Percentiles rank a stretch among this genome's conserved stretches.
phyloP scores from a whole-genome alignment of 2,113 vertebrate species.

The Siniperca knerii region DNA sequence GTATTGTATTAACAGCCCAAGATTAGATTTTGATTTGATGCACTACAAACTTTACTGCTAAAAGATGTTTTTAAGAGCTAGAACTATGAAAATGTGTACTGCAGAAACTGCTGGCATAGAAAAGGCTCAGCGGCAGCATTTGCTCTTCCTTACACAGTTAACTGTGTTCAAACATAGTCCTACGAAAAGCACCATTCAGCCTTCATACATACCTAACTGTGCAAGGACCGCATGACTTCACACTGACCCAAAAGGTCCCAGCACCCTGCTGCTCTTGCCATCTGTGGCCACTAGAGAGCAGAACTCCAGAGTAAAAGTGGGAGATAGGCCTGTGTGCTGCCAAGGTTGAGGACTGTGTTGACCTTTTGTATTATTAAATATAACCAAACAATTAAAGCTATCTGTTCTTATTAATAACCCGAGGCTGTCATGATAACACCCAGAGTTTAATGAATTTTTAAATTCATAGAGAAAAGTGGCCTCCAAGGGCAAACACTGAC shows the following conservation, averaged over 20 bases:
- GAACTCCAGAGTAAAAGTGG: constrained; percentile 10
- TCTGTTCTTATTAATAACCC: constrained; percentile 55
- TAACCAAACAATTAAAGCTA: constrained; percentile 58
- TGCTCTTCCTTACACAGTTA: constrained; percentile 22
- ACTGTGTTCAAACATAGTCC: constrained; percentile 7
- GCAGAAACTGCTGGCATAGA: constrained; percentile 27
- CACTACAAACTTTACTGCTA: not conserved
- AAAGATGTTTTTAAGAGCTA: not conserved
- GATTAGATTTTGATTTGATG: not conserved
- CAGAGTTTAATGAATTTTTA: constrained; percentile 47
- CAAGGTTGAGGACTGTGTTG: constrained; percentile 66
- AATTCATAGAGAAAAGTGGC: constrained; percentile 47
- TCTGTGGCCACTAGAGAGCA: constrained; percentile 73
- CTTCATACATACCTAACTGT: not conserved
- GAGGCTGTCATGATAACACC: constrained; percentile 40
- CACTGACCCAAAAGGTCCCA: not conserved
- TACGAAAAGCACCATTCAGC: constrained; percentile 14
- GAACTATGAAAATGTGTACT: not conserved
- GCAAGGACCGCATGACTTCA: constrained; percentile 39
- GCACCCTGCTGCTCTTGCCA: constrained; percentile 4
- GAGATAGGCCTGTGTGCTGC: not conserved
- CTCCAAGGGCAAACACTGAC: constrained; percentile 46
- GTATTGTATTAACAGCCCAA: not conserved
- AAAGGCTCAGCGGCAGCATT: constrained; percentile 48
- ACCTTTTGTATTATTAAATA: constrained; percentile 70